Conservation (phyloP, 2,797 vertebrate species). For the Platalea minor region DNA sequence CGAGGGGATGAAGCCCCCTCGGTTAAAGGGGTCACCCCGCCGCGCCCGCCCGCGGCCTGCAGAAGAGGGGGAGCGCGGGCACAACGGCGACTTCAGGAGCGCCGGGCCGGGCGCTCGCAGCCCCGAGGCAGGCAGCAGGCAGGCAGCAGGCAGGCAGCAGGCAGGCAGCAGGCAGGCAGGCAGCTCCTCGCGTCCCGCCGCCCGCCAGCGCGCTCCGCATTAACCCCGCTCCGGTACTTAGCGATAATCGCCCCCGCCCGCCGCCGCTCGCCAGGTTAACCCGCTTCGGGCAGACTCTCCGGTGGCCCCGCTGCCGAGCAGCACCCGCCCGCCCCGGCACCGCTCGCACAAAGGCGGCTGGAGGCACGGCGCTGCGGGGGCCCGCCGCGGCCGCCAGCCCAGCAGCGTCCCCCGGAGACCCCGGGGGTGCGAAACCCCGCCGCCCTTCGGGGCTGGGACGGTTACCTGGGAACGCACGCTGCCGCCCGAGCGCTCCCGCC, state of each 20-base stretch:
- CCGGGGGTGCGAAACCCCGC: neutral
- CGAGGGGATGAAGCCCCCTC: neutral
- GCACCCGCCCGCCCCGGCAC: neutral
- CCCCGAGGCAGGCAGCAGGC: neutral
- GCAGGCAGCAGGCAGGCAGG: too few species aligned
- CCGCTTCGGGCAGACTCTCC: neutral
- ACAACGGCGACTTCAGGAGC: too few species aligned
- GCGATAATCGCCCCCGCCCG: too few species aligned
- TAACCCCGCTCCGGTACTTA: neutral
- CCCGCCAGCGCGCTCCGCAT: neutral
- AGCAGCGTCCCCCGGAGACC: too few species aligned
- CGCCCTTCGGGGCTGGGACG: neutral
- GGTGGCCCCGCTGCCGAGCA: neutral
- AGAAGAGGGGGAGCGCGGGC: neutral
- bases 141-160: too few species aligned
- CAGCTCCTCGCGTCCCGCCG: neutral
- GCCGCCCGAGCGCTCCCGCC: neutral
- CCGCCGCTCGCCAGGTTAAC: neutral
- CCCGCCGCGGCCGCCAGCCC: neutral
- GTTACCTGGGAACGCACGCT: neutral
- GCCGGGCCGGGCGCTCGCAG: accelerated
- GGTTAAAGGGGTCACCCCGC: too few species aligned
- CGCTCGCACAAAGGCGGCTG: neutral
- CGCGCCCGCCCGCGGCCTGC: too few species aligned
- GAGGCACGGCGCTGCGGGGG: neutral